Evolutionary conservation across 2,888 invertebrate genomes (phyloP).

Genomic region (Euclidia mi): DNA sequence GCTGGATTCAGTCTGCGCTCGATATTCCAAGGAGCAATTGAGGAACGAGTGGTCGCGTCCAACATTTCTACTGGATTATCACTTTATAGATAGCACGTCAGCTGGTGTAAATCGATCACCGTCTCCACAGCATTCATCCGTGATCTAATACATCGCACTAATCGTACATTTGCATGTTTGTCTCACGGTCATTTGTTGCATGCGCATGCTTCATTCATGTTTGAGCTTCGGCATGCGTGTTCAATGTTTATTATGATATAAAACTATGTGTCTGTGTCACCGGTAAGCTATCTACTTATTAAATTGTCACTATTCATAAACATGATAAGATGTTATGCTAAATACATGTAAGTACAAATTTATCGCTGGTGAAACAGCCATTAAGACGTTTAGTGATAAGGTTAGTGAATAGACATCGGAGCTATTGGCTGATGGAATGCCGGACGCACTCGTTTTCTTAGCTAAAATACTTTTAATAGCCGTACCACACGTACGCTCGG

Average conservation of each 20-base stretch:
- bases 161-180: constrained; percentile 42
- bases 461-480: constrained; percentile 5
- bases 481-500: background rate
- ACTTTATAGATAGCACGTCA: background rate
- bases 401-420: too few relatives aligned
- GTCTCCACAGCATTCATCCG: constrained; percentile 26
- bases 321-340: too few relatives aligned
- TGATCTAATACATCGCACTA: constrained; percentile 47
- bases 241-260: constrained; percentile 12
- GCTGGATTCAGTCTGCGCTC: too few relatives aligned
- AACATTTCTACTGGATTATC: background rate
- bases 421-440: background rate
- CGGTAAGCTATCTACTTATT: background rate
- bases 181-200: constrained; percentile 32
- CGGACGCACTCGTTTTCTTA: background rate
- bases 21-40: too few relatives aligned
- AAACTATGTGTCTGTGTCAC: background rate
- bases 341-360: too few relatives aligned
- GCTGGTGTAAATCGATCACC: constrained; percentile 25
- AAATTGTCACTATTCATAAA: background rate
- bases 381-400: too few relatives aligned
- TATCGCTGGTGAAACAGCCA: too few relatives aligned
- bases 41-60: too few relatives aligned
- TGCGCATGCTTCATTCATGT: constrained; percentile 25
- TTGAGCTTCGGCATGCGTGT: constrained; percentile 17